Base-by-base conservation (phyloP, 2,797 vertebrate species). In the Schizopygopsis malacanthus region DNA sequence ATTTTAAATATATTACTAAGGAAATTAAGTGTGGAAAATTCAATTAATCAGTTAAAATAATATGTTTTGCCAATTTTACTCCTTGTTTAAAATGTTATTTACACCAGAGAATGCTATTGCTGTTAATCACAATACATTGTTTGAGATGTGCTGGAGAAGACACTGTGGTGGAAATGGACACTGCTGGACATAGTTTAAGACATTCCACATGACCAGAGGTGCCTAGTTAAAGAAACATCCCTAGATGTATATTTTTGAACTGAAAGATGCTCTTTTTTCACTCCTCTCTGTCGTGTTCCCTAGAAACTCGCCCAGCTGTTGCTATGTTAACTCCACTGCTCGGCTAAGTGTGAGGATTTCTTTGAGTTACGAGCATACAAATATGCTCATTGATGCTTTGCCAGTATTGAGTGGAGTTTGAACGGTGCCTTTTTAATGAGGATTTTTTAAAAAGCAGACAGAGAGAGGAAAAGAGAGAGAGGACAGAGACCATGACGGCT, bases 31-130 rank as follows among this genome's bases (percentile, higher is more conserved):
- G 2, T 78, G 37, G 37, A 78, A 78, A 78, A 78, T 59, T 0
- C 10, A 61, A 13, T 37, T 39, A 37, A 39, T 54, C 33, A 76
- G 92, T 89, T 92, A 82, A 91, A 89, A 90, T 91, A 91, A 92
- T 89, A 92, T 86, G 90, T 88, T 89, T 89, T 79, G 15, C 86
- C 92, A 92, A 93, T 93, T 93, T 93, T 43, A 52, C 33, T 37
- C 41, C 4, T 56, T 50, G 18, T 83, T 63, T 59, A 8, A 61
- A 50, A 39, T 45, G 13, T 9, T 1, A 25, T 65, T 61, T 22
- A 52, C 15, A 28, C 11, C 15, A 33, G 5, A 12, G 25, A 75
- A 52, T 33, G 25, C 9, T 52, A 73, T 20, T 77, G 43, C 18
- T 59, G 43, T 22, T 37, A 7, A 22, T 39, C 15, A 56, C 45